A percentile compares a stretch with the other conserved stretches of the same genome.
phyloP scores from a whole-genome alignment of 2,797 vertebrate genomes.

The Spatula versicolor region DNA sequence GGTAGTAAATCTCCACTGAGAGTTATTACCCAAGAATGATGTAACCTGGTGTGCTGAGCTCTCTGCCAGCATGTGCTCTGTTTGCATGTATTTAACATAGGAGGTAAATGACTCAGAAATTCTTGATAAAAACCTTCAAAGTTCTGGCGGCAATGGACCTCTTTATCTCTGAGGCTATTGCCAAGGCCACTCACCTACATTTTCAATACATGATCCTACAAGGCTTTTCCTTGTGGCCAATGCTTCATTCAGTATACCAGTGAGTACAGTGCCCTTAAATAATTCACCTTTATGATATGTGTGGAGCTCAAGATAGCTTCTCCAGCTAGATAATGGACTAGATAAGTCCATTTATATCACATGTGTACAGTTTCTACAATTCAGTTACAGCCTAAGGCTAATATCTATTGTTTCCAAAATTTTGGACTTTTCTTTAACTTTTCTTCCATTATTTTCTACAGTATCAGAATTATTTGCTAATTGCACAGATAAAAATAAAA shows the following conservation, averaged over 20 bases:
- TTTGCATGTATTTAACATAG: rapidly evolving
- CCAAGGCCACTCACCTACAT: neutral
- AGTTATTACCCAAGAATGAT: rapidly evolving
- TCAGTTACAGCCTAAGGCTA: neutral
- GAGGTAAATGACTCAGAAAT: neutral
- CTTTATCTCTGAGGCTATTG: neutral
- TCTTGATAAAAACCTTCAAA: neutral
- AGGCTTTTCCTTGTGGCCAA: neutral
- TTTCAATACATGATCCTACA: neutral
- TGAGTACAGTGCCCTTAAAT: neutral
- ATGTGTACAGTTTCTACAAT: neutral
- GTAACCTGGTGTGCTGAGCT: neutral
- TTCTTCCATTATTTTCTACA: neutral
- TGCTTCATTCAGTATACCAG: neutral
- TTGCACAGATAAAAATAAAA: neutral
- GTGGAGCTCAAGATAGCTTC: neutral
- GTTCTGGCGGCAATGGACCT: neutral
- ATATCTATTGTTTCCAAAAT: neutral
- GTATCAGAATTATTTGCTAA: neutral
- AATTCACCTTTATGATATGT: neutral
- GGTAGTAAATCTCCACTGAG: neutral
- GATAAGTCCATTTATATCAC: neutral
- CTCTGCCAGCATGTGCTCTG: rapidly evolving
- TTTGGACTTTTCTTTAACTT: neutral
- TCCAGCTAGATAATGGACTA: too few relatives aligned